phyloP scores from a whole-genome alignment of 2,797 vertebrate species.

The Clarias laeviceps region DNA sequence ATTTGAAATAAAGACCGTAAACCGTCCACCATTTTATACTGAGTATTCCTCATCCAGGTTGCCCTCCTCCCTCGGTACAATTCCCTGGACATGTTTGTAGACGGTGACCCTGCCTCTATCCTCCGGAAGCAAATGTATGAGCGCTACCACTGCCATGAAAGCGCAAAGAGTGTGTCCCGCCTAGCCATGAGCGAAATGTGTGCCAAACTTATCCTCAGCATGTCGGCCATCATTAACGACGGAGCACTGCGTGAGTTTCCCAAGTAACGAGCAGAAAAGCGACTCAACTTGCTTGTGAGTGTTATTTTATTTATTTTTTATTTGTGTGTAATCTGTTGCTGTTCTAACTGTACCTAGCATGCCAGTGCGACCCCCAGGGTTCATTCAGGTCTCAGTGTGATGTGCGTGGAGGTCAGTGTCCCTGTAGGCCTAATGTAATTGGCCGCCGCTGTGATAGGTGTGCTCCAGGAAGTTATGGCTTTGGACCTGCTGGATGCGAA shows the following conservation, averaged over 20 bases:
- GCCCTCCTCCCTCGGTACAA: constrained; percentile 85
- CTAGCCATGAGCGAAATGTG: constrained; percentile 81
- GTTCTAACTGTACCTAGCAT: constrained; percentile 72
- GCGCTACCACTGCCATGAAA: constrained; percentile 87
- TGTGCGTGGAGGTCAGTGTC: constrained; percentile 88
- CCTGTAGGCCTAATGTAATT: constrained; percentile 84
- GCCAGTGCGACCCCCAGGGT: constrained; percentile 90
- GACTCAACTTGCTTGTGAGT: background rate
- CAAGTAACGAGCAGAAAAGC: background rate
- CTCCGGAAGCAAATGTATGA: constrained; percentile 84
- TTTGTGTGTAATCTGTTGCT: background rate
- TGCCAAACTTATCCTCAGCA: constrained; percentile 84
- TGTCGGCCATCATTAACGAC: constrained; percentile 85
- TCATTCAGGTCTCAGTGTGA: constrained; percentile 87
- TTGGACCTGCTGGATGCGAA: constrained; percentile 87
- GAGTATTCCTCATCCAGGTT: constrained; percentile 70
- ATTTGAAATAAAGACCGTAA: background rate
- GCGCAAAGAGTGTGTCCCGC: constrained; percentile 74
- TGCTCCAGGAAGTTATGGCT: constrained; percentile 85
- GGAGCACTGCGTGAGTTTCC: constrained; percentile 84
- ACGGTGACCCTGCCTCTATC: constrained; percentile 79
- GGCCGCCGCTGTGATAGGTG: constrained; percentile 87
- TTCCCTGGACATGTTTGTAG: constrained; percentile 90
- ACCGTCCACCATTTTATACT: background rate
- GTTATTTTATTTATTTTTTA: background rate